Evolutionary conservation across 1,140 invertebrate species (phyloP), one percentile per base, ranked within the genome.

Genomic region (Brachionus sp.): DNA sequence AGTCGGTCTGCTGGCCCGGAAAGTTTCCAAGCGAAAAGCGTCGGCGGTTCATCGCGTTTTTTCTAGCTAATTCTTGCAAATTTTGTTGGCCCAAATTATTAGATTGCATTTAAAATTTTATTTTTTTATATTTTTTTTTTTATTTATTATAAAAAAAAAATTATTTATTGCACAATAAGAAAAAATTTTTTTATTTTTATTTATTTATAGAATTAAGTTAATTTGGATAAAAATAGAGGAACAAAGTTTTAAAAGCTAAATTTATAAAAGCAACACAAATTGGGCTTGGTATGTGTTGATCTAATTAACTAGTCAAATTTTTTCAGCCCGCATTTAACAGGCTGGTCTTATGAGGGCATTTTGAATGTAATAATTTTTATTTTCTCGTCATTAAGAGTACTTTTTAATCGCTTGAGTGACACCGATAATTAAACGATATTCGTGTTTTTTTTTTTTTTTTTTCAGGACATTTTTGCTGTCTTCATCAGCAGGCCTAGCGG

Each of bases 151-250:
- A 35, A 29, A 2, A 29, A 2, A 57, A 57, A 57, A 57, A 25
- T 7, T 19, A 19, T 57, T 57, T 57, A 57, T 57, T 57, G 50
- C 50, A 57, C 50, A 57, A 57, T 57, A 23, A 19, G 50, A 57
- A 57, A 57, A 19, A 57, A 57, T 13, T 46, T 46, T 46, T 46
- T 6, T n/a, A 5, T n/a, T 57, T 57, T 57, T 50, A 0, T 19
- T 57, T 57, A 57, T 57, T 57, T 57, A 23, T 57, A 57, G 50
- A 57, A 57, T 57, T 57, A 57, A 57, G 50, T 57, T 57, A 57
- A 19, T 57, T 57, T 57, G 50, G 50, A 57, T 57, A 57, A 57
- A 57, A 57, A 57, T 57, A 57, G 50, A 57, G 50, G 50, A 57
- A 57, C 50, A 57, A 57, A 57, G 50, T 57, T 57, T 23, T 23